phyloP scores from a whole-genome alignment of 64 coral and sea anemone species.

The Platygyra sinensis region DNA sequence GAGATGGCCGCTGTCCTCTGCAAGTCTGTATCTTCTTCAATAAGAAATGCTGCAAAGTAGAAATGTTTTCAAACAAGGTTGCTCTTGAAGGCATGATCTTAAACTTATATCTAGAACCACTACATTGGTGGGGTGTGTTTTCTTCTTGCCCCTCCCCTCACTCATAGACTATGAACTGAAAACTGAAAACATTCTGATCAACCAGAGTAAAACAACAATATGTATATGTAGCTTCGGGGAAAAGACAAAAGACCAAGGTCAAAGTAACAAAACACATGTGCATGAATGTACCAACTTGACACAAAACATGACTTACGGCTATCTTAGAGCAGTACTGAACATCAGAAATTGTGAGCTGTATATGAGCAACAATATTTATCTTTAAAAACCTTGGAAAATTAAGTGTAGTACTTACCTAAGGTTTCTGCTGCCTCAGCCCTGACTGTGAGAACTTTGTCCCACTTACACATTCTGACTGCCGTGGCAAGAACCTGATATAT shows the following conservation, averaged over 20 bases:
- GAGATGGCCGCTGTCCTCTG: constrained; percentile 95
- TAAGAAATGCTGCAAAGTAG: constrained; percentile 80
- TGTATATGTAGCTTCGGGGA: too few relatives aligned
- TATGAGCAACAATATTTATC: background rate
- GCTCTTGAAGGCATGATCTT: background rate
- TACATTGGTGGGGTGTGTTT: too few relatives aligned
- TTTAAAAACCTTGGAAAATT: background rate
- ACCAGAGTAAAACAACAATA: too few relatives aligned
- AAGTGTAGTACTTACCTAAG: constrained; percentile 52
- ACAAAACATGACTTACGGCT: too few relatives aligned
- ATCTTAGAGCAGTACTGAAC: too few relatives aligned
- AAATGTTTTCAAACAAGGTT: background rate
- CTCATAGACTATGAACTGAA: too few relatives aligned
- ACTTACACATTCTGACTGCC: constrained; percentile 85
- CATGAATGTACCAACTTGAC: too few relatives aligned
- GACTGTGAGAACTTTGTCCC: constrained; percentile 72
- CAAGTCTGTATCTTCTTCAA: constrained; percentile 93
- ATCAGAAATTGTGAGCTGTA: too few relatives aligned
- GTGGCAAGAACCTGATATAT: constrained; percentile 75
- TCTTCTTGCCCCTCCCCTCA: too few relatives aligned
- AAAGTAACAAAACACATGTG: too few relatives aligned
- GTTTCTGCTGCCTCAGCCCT: constrained; percentile 94
- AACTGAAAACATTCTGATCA: too few relatives aligned
- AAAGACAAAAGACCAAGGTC: too few relatives aligned
- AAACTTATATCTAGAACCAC: background rate